A percentile compares a stretch with the other conserved stretches of the same genome.
Conservation (phyloP, 35 echinoderm and acorn worm species). For the Stichopus chloronotus region DNA sequence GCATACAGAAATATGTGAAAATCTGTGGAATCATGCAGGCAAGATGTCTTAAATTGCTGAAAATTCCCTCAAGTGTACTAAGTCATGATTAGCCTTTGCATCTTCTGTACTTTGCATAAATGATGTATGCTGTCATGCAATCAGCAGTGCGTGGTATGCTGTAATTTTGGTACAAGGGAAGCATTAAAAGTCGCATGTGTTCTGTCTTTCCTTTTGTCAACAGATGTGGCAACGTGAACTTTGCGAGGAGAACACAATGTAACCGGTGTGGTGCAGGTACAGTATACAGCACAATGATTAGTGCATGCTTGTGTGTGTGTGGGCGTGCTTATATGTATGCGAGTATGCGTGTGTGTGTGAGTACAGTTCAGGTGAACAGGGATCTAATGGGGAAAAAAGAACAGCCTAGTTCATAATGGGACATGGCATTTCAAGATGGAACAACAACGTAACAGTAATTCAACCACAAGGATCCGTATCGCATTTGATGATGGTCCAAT, state of each 20-base stretch:
- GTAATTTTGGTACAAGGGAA: background rate
- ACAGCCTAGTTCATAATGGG: background rate
- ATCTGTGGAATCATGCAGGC: too few species aligned
- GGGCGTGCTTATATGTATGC: background rate
- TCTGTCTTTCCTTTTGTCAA: constrained; percentile 5
- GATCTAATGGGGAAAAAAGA: background rate
- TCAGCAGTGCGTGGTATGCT: background rate
- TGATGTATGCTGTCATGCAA: background rate
- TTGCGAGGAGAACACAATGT: constrained; percentile 86
- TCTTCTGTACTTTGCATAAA: too few species aligned
- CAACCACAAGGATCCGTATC: background rate
- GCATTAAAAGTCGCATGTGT: background rate
- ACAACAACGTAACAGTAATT: background rate
- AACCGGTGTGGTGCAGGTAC: constrained; percentile 88
- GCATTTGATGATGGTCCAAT: too few species aligned
- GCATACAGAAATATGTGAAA: too few species aligned
- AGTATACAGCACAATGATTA: background rate
- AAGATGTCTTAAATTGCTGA: too few species aligned
- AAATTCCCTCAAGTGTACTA: too few species aligned
- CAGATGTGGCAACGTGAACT: constrained; percentile 88
- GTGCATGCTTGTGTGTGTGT: background rate
- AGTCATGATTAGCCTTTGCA: too few species aligned
- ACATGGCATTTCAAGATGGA: background rate
- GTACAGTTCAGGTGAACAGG: background rate
- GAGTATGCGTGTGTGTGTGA: background rate